Evolutionary conservation across 1,140 invertebrate genomes (phyloP), one percentile per base, ranked within the genome.

Genomic region (Pogonognathellus flavescens): DNA sequence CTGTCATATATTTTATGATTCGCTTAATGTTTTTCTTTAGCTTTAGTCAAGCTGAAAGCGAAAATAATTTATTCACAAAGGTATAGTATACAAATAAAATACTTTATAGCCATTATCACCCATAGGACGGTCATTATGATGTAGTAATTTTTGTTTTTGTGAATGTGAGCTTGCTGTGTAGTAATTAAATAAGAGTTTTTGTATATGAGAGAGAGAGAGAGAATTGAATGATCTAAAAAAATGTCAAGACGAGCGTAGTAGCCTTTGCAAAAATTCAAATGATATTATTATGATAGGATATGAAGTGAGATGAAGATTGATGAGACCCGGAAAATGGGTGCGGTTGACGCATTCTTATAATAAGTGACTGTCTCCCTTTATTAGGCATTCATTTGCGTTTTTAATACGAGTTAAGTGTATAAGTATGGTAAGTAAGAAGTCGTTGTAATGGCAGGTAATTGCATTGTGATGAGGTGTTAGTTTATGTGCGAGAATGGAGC

Each of bases 321-420:
- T 81, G 80, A 81, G 80, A 81, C 80, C 80, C 80, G 80, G 80
- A 81, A 81, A 81, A 81, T 81, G 80, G 80, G 80, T 81, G 80
- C 50, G 80, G 80, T 81, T 50, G 7, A 31, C 20, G 25, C 66
- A 70, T 25, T 70, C 20, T 70, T 11, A 70, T 1, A 41, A 76
- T 76, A 31, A 11, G 41, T 49, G 13, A 31, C 70, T 76, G n/a
- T 25, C 7, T n/a, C n/a, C 70, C 14, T n/a, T 7, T n/a, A 9
- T n/a, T n/a, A 76, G n/a, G 41, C 31, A n/a, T 76, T 25, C 20
- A 66, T 66, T 41, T 25, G 20, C 14, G 62, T 66, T 20, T 31
- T 31, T 66, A 14, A 66, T 14, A 25, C 2, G 20, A 66, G 25
- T 25, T 66, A 76, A 50, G 70, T 50, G 70, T 76, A 76, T 76